These are phyloP conservation scores for Diorhabda elongata DNA, from an alignment of 1,140 invertebrate species.

Conservation along the genomic window DNA sequence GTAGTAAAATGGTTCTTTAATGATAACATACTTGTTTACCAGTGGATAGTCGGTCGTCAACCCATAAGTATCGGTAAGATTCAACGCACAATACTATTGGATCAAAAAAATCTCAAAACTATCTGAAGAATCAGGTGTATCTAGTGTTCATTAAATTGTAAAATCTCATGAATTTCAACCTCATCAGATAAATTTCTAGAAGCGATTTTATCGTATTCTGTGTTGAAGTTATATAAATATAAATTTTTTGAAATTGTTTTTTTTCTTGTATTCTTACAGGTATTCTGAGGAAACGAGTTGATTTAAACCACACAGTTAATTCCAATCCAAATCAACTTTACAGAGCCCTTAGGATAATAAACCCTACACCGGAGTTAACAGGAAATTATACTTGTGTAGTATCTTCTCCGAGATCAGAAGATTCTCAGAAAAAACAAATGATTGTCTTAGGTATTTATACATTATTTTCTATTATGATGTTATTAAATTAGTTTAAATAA, in stretches of 20 bases:
- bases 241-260: no score
- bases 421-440: slow-evolving; percentile 62
- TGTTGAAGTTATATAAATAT: no score
- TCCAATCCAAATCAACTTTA: slow-evolving; percentile 55
- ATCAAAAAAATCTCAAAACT: no score
- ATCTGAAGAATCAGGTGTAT: no score
- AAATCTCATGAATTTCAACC: no score
- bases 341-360: slow-evolving; percentile 63
- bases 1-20: slow-evolving; percentile 79
- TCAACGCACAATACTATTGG: no score
- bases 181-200: no score
- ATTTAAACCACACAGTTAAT: slow-evolving; percentile 59
- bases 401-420: slow-evolving; percentile 63
- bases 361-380: slow-evolving; percentile 63
- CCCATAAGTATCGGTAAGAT: slow-evolving; percentile 56
- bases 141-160: no score
- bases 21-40: slow-evolving; percentile 64
- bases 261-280: slow-evolving; percentile 26
- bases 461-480: no score
- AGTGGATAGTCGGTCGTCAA: slow-evolving; percentile 67
- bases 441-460: slow-evolving; percentile 60
- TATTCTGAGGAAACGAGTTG: slow-evolving; percentile 59
- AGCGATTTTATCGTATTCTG: no score
- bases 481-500: no score
- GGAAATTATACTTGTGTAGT: slow-evolving; percentile 71